Percentiles rank a stretch among this genome's conserved stretches.
Conservation (phyloP, 2,888 invertebrate species). For the Hypercompe scribonia region DNA sequence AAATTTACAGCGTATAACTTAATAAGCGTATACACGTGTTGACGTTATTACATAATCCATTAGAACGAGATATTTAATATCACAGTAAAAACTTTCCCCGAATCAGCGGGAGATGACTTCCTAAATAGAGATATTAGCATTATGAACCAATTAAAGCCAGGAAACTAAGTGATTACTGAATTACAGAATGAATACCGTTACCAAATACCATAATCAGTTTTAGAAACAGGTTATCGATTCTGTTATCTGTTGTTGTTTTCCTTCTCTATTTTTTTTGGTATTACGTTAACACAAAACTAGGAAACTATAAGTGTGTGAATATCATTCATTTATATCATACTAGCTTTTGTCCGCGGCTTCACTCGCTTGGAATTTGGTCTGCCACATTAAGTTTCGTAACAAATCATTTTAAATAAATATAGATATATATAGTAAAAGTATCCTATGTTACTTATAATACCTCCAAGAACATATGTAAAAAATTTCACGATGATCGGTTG, state of each 20-base stretch:
- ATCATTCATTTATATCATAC: no score
- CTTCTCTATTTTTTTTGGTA: not conserved
- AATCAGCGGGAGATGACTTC: slow-evolving; percentile 34
- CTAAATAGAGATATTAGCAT: slow-evolving; percentile 38
- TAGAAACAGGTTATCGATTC: not conserved
- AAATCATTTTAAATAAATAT: no score
- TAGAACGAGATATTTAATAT: slow-evolving; percentile 6
- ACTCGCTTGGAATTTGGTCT: no score
- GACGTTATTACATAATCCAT: slow-evolving; percentile 4
- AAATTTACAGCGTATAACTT: not conserved
- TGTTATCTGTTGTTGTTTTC: not conserved
- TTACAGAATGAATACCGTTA: slow-evolving; percentile 10
- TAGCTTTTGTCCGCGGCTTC: no score
- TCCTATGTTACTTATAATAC: no score
- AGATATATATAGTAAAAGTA: no score
- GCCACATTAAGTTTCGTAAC: no score
- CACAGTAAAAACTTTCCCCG: slow-evolving; percentile 35
- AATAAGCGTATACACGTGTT: not conserved
- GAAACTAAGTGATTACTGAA: slow-evolving; percentile 11
- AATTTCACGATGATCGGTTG: no score
- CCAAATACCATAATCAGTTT: slow-evolving; percentile 6
- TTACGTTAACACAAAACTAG: not conserved
- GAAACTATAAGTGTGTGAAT: not conserved
- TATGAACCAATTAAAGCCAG: slow-evolving; percentile 34
- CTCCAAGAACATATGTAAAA: no score